Conservation (phyloP, 2,113 vertebrate genomes). For the Epinephelus lanceolatus region DNA sequence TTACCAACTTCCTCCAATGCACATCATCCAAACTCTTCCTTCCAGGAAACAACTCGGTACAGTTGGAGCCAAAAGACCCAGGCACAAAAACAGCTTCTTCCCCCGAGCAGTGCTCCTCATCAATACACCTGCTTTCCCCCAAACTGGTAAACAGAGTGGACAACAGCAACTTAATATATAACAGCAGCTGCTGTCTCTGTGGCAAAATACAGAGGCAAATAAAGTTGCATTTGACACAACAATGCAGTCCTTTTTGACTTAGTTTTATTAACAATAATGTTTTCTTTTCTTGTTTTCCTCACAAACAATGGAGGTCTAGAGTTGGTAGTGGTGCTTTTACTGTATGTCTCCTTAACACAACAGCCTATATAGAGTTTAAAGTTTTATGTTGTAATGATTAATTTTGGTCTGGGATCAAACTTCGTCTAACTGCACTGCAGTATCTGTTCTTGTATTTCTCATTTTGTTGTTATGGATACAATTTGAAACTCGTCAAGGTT, state of each 20-base stretch:
- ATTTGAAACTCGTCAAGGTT: neutral
- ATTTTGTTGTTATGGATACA: neutral
- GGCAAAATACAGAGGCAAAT: neutral
- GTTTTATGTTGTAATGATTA: neutral
- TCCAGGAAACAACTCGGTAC: neutral
- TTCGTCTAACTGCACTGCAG: neutral
- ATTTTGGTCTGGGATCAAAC: neutral
- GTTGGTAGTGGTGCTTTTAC: neutral
- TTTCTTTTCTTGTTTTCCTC: neutral
- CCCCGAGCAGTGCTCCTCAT: slow-evolving; percentile 6
- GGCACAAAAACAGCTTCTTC: neutral
- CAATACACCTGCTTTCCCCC: neutral
- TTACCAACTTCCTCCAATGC: slow-evolving; percentile 12
- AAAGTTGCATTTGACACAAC: neutral
- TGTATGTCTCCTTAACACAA: neutral
- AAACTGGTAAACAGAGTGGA: neutral
- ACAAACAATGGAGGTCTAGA: neutral
- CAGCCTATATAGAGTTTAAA: neutral
- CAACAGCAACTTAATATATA: neutral
- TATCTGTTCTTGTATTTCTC: neutral
- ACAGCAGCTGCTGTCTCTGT: neutral
- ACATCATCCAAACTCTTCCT: slow-evolving; percentile 1
- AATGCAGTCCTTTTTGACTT: neutral
- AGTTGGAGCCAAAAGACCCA: neutral
- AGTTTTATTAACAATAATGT: neutral